Base-by-base conservation (phyloP, 2,797 vertebrate species). In the Geotrypetes seraphini region DNA sequence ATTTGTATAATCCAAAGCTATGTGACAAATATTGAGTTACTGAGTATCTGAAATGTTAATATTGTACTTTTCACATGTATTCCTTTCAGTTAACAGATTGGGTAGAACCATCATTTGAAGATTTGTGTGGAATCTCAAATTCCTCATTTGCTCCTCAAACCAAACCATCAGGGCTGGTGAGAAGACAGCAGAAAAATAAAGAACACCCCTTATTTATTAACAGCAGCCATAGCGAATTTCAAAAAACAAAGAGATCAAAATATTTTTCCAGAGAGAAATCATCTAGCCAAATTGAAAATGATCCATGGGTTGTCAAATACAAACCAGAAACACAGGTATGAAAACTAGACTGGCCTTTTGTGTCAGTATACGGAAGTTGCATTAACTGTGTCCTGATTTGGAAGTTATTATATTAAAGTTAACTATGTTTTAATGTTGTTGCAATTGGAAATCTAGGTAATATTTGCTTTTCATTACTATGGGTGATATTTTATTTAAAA, bases 261-360 rank as follows among this genome's bases (percentile, higher is more conserved):
- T 14, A 23, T 0, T 18, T 38, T 19, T 53, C 30, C 3, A 35
- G 14, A 4, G 55, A 68, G 12, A 40, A 47, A 13, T 53, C 35
- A 2, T 27, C 21, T 5, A 47, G 28, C 19, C 46, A 50, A 1
- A 40, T 69, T 37, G 72, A 69, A 25, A 65, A 85, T 53, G 85
- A 89, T 28, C 65, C 89, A 0, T 98, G 95, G 93, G 88, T 97
- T 57, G 88, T 95, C 53, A 81, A 77, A 53, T 74, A 98, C 54
- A 54, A 54, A 4, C 93, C 93, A 2, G 39, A 60, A 37, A 77
- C 71, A 37, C 90, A 91, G 87, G 94, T 95, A 60, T 2, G 59
- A 19, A 25, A 20, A 8, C 27, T 5, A 2, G 5, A 34, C n/a
- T n/a, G n/a, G n/a, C n/a, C n/a, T n/a, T n/a, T n/a, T n/a, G n/a